These are phyloP conservation scores for Acrossocheilus fasciatus DNA, from an alignment of 2,797 vertebrate genomes.

Conservation along the genomic window DNA sequence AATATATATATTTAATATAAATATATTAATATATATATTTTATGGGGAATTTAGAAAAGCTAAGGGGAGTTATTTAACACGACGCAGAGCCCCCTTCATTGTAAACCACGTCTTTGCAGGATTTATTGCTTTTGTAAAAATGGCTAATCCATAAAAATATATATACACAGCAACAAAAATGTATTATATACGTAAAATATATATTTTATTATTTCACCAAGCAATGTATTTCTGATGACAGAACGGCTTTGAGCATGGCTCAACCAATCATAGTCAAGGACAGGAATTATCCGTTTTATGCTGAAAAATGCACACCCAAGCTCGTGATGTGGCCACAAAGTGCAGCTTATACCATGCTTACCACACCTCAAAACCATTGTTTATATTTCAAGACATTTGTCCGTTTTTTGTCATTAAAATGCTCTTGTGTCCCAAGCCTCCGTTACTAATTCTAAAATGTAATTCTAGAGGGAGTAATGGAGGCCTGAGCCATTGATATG, in stretches of 20 bases:
- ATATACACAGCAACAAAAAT: neutral
- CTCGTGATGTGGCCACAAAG: too few species aligned
- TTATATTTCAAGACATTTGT: neutral
- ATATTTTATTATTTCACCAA: neutral
- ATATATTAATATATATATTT: too few species aligned
- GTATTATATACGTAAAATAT: neutral
- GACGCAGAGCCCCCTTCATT: neutral
- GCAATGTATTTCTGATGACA: neutral
- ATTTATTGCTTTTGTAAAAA: too few species aligned
- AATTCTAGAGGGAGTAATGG: neutral
- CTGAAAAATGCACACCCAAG: too few species aligned
- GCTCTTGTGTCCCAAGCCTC: neutral
- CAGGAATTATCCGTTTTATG: neutral
- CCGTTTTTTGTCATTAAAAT: neutral
- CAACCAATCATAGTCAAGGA: neutral
- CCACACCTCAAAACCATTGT: neutral
- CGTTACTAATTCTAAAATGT: neutral
- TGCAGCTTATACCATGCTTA: neutral
- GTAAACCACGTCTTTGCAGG: too few species aligned
- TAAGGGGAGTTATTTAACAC: too few species aligned
- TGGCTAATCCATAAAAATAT: too few species aligned
- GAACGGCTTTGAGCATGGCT: neutral
- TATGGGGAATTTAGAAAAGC: too few species aligned
- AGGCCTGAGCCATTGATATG: neutral
- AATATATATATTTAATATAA: too few species aligned